Conservation (phyloP, 2,113 vertebrate genomes). For the Motacilla alba region DNA sequence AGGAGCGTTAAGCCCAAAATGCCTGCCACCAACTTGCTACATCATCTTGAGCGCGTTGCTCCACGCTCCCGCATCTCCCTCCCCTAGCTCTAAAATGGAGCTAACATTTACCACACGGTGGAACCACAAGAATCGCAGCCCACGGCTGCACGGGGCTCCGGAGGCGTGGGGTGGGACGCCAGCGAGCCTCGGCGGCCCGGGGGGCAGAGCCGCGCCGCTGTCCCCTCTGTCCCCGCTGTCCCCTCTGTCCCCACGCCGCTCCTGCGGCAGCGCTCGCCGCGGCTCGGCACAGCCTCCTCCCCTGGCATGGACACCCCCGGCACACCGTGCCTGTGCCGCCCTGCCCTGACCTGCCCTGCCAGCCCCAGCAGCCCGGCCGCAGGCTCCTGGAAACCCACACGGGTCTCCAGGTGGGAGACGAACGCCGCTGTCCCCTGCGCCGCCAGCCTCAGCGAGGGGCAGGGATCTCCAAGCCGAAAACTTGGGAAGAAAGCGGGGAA, state of each 20-base stretch:
- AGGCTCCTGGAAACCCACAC: neutral
- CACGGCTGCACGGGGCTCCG: neutral
- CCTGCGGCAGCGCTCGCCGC: neutral
- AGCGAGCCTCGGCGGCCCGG: neutral
- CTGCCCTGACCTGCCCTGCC: neutral
- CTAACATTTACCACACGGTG: neutral
- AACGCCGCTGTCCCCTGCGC: neutral
- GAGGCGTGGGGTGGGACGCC: neutral
- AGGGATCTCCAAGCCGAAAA: neutral
- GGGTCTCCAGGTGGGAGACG: neutral
- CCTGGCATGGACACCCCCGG: neutral
- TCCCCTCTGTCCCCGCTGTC: neutral
- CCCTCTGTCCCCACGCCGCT: too few species aligned
- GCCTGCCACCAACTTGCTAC: neutral
- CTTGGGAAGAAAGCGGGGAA: neutral
- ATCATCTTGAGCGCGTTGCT: neutral
- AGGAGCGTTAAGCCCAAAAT: neutral
- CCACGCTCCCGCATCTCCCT: neutral
- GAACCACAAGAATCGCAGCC: neutral
- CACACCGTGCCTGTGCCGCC: neutral
- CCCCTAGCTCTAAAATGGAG: neutral
- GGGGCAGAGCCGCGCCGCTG: neutral
- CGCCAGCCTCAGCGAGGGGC: rapidly evolving
- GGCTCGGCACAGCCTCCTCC: neutral
- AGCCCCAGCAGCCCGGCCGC: neutral